Evolutionary conservation across 2,113 vertebrate genomes (phyloP).

Genomic region (Leptocoma aspasia): DNA sequence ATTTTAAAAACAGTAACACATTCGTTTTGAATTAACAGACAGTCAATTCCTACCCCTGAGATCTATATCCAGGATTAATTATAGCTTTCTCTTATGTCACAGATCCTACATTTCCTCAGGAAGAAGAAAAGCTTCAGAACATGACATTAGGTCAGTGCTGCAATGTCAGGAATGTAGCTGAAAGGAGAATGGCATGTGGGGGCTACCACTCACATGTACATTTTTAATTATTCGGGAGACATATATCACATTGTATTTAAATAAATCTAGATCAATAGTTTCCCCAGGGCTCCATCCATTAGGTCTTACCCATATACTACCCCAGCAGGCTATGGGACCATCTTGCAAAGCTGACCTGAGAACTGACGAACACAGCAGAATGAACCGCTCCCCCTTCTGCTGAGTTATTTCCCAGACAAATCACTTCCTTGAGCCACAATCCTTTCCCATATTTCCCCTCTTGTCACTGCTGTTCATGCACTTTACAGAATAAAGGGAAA

Average conservation of each 20-base stretch:
- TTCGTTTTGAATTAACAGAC: neutral
- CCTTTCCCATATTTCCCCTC: neutral
- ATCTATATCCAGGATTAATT: neutral
- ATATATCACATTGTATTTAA: neutral
- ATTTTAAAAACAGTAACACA: neutral
- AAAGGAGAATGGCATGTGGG: neutral
- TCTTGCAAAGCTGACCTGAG: neutral
- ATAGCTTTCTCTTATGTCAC: neutral
- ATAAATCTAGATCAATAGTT: conserved; percentile 18
- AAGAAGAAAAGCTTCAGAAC: neutral
- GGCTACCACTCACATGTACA: neutral
- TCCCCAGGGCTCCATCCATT: conserved; percentile 33
- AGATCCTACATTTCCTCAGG: conserved; percentile 12
- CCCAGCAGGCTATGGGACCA: neutral
- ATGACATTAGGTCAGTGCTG: conserved; percentile 38
- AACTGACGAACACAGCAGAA: neutral
- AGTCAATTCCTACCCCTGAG: neutral
- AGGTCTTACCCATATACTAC: neutral
- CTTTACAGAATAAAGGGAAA: neutral
- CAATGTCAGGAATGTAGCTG: conserved; percentile 33
- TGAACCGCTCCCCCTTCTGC: neutral
- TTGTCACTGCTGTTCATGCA: neutral
- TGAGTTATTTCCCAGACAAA: neutral
- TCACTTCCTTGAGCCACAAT: neutral
- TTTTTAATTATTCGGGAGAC: conserved; percentile 26